These are phyloP conservation scores for Drosophila ambigua DNA, from an alignment of 1,140 invertebrate species.

Conservation along the genomic window DNA sequence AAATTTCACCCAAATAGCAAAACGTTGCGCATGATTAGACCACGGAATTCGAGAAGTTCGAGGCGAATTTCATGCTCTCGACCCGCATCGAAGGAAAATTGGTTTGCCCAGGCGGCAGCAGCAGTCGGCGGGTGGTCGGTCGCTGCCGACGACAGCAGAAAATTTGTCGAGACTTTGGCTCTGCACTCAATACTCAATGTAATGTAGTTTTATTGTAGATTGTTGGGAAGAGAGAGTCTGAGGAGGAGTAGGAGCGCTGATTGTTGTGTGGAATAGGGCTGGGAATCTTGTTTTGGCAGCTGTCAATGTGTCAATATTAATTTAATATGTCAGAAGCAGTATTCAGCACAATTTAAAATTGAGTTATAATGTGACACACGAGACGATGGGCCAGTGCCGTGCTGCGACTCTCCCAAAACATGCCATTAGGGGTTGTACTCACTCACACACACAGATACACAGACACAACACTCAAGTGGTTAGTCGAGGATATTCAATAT, in stretches of 20 bases:
- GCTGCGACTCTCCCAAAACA: not conserved
- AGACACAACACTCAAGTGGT: slow-evolving; percentile 31
- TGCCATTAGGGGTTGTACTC: slow-evolving; percentile 29
- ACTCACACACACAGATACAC: no score
- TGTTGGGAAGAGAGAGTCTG: slow-evolving; percentile 13
- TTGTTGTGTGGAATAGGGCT: not conserved
- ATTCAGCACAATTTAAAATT: slow-evolving; percentile 76
- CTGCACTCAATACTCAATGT: not conserved
- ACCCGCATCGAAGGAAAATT: slow-evolving; percentile 53
- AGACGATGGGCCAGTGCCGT: slow-evolving; percentile 34
- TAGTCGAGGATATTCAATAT: slow-evolving; percentile 4
- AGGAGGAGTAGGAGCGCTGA: not conserved
- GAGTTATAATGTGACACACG: slow-evolving; percentile 66
- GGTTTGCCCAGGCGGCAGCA: slow-evolving; percentile 5
- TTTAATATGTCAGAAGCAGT: slow-evolving; percentile 78
- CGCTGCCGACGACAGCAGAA: slow-evolving; percentile 35
- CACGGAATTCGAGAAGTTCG: slow-evolving; percentile 56
- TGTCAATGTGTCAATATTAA: slow-evolving; percentile 82
- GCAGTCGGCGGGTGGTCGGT: slow-evolving; percentile 54
- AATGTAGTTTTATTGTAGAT: slow-evolving; percentile 42
- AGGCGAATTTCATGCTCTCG: slow-evolving; percentile 33
- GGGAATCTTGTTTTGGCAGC: slow-evolving; percentile 71
- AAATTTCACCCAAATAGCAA: slow-evolving; percentile 74
- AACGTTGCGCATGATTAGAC: slow-evolving; percentile 78
- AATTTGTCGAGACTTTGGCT: slow-evolving; percentile 17